Conservation (phyloP, 37 sponge, comb jelly and placozoan species). For the Geodia barretti region DNA sequence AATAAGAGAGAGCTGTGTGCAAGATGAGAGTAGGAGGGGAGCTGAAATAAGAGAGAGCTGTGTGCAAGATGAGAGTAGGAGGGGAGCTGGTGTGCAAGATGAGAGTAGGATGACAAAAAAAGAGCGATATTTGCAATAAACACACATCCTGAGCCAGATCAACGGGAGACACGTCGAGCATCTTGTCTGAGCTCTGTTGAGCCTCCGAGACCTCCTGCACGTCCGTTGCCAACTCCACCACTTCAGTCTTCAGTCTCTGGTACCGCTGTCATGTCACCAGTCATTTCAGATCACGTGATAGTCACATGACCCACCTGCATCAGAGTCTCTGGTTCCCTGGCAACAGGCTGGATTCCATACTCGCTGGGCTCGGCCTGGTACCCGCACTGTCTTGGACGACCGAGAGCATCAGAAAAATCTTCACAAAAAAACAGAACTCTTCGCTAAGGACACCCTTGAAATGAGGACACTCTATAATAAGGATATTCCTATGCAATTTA, state of each 20-base stretch:
- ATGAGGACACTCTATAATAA: too few relatives aligned
- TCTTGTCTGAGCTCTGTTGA: slow-evolving; percentile 32
- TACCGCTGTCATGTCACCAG: slow-evolving; percentile 42
- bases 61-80: not conserved
- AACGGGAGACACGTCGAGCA: slow-evolving; percentile 26
- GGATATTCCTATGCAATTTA: too few relatives aligned
- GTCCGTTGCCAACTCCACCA: slow-evolving; percentile 53
- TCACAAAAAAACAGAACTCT: slow-evolving; percentile 1
- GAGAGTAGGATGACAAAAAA: slow-evolving; percentile 6
- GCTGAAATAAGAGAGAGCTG: not conserved
- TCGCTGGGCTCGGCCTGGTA: slow-evolving; percentile 47
- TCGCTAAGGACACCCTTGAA: too few relatives aligned
- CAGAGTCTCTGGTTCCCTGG: slow-evolving; percentile 44
- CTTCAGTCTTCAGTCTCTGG: slow-evolving; percentile 69
- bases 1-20: not conserved
- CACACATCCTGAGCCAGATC: slow-evolving; percentile 58
- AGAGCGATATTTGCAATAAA: too few relatives aligned
- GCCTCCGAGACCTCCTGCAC: slow-evolving; percentile 35
- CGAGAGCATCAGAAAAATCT: slow-evolving; percentile 59
- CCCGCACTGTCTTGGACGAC: slow-evolving; percentile 30
- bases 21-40: not conserved
- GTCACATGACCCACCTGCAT: too few relatives aligned
- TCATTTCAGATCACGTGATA: too few relatives aligned
- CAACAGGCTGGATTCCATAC: slow-evolving; percentile 14
- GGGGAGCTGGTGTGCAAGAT: not conserved